Evolutionary conservation across 2,888 invertebrate genomes (phyloP), one percentile per base, ranked within the genome.

Genomic region (Plebejus anna): DNA sequence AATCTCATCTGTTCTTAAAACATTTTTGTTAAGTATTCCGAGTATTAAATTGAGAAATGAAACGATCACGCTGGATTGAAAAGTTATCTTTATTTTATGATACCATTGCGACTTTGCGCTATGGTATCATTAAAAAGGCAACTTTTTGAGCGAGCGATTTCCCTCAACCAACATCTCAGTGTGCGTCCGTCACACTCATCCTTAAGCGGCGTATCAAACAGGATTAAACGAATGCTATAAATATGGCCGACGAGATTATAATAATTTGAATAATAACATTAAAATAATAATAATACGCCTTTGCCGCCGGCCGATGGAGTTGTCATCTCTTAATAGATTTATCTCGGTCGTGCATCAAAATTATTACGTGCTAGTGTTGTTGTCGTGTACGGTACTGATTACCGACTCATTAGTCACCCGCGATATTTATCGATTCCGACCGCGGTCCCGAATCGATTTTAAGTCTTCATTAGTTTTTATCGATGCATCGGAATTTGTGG

Each of bases 231-330:
- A 84, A 83, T 82, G 87, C 88, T 85, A 91, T 92, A 92, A 92
- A 92, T 92, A 92, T 88, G 87, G 88, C 86, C 84, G 87, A 84
- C 82, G 86, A 90, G 91, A 91, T 91, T 91, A 91, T 90, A 86
- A 91, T 90, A 91, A 92, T 91, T 90, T 91, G 89, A 91, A 91
- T 92, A 90, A 90, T 91, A 92, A 90, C 89, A 91, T 91, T 90
- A 90, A 87, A 89, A 90, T 91, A 91, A 91, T 90, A 89, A 90
- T 90, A 88, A 87, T 84, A 83, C 82, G 82, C 82, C 84, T 87
- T 84, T 85, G 87, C 76, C 84, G 84, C 83, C 82, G 83, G 77
- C 81, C 86, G 87, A 88, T 87, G 86, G 82, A 89, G 88, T 87
- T 86, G 88, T 89, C 89, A 87, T 82, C 85, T 82, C 83, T 83